phyloP scores from a whole-genome alignment of 2,888 invertebrate genomes.

The Apamea sordens region DNA sequence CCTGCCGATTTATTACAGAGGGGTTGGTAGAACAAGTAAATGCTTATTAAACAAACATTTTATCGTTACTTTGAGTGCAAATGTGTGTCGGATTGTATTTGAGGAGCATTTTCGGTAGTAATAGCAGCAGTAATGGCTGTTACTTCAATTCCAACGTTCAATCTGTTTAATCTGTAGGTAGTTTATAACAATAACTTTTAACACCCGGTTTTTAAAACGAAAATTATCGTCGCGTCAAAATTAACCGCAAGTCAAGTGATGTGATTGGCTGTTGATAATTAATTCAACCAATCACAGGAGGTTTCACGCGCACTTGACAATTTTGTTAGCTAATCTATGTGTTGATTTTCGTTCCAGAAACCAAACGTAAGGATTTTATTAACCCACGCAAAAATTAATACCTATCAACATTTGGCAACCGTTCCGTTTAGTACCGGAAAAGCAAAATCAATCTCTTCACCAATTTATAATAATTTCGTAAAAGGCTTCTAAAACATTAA shows the following conservation, averaged over 20 bases:
- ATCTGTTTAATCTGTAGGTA: neutral
- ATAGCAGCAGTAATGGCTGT: slow-evolving; percentile 15
- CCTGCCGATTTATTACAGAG: slow-evolving; percentile 79
- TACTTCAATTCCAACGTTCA: neutral
- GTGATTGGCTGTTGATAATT: neutral
- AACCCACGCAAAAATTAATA: neutral
- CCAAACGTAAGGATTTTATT: neutral
- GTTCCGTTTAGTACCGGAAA: neutral
- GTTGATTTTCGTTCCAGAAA: neutral
- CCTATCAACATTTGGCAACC: neutral
- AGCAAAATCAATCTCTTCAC: neutral
- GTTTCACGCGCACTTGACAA: too few species aligned
- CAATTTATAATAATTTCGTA: neutral
- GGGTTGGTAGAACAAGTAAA: slow-evolving; percentile 64
- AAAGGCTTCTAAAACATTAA: neutral
- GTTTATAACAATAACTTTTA: neutral
- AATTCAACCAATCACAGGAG: neutral
- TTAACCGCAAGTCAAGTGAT: neutral
- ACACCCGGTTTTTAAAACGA: too few species aligned
- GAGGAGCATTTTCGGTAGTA: slow-evolving; percentile 15
- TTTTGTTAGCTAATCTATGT: neutral
- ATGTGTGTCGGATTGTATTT: slow-evolving; percentile 59
- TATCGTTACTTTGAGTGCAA: slow-evolving; percentile 67
- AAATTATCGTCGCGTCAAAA: neutral
- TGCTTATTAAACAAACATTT: slow-evolving; percentile 64